Base-by-base conservation (phyloP, 2,888 invertebrate genomes). In the Volucella bombylans region DNA sequence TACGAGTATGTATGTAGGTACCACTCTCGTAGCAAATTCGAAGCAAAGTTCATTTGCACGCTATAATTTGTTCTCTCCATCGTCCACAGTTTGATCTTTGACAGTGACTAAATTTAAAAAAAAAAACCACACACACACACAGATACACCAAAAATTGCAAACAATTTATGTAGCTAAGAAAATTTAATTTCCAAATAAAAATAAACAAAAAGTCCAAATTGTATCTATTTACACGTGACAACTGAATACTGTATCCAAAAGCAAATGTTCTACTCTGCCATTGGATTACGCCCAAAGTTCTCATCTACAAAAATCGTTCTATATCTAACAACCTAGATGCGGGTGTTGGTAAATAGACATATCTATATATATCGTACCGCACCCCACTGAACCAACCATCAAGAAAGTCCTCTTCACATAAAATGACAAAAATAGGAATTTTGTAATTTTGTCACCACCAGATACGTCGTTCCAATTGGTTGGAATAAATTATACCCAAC, bases 401-500 rank as follows among this genome's bases (percentile, higher is more conserved):
- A n/a, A 59, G 23, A 47, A 31, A 71, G 41, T 52, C 12, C 52
- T n/a, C 59, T 38, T 14, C 18, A 81, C 6, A 80, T 76, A 76
- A 68, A 80, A 81, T 85, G 85, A 85, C 85, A 85, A 80, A 85
- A 85, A 62, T 80, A 76, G 15, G 72, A 76, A 85, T 50, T 85
- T 74, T 81, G 72, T 81, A 81, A 85, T 81, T 76, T 81, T 85
- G 85, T 85, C 85, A 85, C 85, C 76, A 81, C 76, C 31, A 31
- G 2, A 57, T 76, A 81, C 57, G 72, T 77, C 72, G 85, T 81
- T 80, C 81, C 85, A 81, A 85, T 85, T 85, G 85, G 85, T 76
- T 81, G 72, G 23, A 72, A 71, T 76, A 76, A 81, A 83, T 74
- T 69, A 65, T 71, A 80, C 65, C 23, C 52, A 61, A 12, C 68